These are phyloP conservation scores for Struthidea cinerea DNA, from an alignment of 2,113 vertebrate genomes.

Conservation along the genomic window DNA sequence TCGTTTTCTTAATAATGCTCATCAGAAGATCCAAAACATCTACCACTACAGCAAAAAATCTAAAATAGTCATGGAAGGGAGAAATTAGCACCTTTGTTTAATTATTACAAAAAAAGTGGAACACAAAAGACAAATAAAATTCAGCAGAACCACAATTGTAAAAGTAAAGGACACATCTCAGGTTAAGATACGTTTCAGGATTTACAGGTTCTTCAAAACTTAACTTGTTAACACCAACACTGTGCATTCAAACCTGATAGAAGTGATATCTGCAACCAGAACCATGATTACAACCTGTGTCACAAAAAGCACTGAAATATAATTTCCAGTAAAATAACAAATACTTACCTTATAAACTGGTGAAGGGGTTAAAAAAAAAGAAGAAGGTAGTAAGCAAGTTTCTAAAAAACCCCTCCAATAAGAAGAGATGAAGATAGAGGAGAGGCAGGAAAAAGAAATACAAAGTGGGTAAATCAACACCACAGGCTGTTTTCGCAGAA, in stretches of 20 bases:
- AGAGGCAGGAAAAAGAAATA: neutral
- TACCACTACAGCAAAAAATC: neutral
- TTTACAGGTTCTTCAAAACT: neutral
- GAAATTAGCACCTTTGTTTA: neutral
- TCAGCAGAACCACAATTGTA: neutral
- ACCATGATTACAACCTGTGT: neutral
- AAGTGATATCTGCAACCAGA: neutral
- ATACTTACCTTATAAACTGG: neutral
- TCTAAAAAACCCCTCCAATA: neutral
- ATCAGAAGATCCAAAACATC: neutral
- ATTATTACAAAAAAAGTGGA: neutral
- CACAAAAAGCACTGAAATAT: neutral
- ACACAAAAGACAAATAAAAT: neutral
- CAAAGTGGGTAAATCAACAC: neutral
- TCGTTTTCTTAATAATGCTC: neutral
- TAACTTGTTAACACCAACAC: neutral
- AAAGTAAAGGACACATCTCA: neutral
- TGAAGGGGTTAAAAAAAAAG: neutral
- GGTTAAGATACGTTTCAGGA: neutral
- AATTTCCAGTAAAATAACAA: neutral
- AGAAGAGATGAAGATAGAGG: neutral
- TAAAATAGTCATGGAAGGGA: neutral
- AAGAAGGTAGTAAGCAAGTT: neutral
- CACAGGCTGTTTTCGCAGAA: neutral
- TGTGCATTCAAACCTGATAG: neutral